Evolutionary conservation across 1,140 invertebrate species (phyloP).

Genomic region (Bombus superbus): DNA sequence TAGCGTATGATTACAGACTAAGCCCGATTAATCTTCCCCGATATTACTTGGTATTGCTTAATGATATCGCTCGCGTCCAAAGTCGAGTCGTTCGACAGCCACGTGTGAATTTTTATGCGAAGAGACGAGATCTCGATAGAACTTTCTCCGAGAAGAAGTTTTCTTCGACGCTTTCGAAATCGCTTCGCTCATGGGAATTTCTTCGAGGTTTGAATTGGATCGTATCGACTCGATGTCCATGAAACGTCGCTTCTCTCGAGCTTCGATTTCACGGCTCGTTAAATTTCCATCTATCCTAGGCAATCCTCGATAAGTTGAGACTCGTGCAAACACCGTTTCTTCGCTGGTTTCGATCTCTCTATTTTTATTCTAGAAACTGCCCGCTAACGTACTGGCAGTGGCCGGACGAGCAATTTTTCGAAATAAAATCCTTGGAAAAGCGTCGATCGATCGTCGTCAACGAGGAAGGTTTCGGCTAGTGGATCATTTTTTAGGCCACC

Average conservation of each 20-base stretch:
- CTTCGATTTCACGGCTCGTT: too few species aligned
- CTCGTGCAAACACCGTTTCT: too few species aligned
- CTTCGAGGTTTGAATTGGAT: fast-evolving
- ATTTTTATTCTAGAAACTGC: too few species aligned
- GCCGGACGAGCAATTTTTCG: too few species aligned
- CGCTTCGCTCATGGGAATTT: background rate
- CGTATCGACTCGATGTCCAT: too few species aligned
- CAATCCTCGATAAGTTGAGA: too few species aligned
- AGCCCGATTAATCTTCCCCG: slow-evolving; percentile 25
- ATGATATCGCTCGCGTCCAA: background rate
- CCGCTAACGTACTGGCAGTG: too few species aligned
- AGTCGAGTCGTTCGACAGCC: background rate
- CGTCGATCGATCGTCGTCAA: background rate
- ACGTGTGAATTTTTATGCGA: slow-evolving; percentile 4
- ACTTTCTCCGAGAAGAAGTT: too few species aligned
- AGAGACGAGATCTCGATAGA: background rate
- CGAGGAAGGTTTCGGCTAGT: background rate
- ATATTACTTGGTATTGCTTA: slow-evolving; percentile 36
- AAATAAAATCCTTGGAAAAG: background rate
- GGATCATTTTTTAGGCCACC: slow-evolving; percentile 3
- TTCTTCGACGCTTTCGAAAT: background rate
- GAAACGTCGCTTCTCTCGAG: too few species aligned
- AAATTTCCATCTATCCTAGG: too few species aligned
- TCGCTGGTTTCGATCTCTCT: too few species aligned
- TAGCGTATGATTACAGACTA: slow-evolving; percentile 42